These are phyloP conservation scores for Stercorarius parasiticus DNA, from an alignment of 2,113 vertebrate genomes.

Conservation along the genomic window DNA sequence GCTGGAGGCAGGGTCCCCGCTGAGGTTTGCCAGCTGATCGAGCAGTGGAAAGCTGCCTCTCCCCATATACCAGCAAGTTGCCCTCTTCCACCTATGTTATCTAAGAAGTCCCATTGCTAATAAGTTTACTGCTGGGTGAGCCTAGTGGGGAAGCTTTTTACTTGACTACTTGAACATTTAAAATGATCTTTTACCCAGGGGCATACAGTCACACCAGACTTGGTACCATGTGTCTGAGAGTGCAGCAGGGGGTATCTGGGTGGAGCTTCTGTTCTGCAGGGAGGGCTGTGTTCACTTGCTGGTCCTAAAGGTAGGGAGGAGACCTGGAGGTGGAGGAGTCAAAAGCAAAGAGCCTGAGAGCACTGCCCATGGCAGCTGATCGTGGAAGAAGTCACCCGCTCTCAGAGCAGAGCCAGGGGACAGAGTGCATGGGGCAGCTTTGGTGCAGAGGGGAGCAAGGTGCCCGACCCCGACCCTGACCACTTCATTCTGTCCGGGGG, in stretches of 20 bases:
- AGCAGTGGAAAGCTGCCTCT: not conserved
- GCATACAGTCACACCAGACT: not conserved
- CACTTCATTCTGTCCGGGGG: not conserved
- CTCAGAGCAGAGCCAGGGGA: not conserved
- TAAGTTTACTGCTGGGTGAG: not conserved
- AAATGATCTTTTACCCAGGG: not conserved
- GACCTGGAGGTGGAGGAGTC: not conserved
- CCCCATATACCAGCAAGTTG: not conserved
- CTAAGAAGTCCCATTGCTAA: not conserved
- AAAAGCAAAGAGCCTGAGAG: not conserved
- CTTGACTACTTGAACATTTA: not conserved
- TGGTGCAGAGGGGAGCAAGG: not conserved
- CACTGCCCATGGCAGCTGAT: not conserved
- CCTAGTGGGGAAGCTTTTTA: not conserved
- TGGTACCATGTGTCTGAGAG: not conserved
- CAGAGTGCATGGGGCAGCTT: not conserved
- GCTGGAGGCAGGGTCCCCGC: not conserved
- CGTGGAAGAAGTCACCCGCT: not conserved
- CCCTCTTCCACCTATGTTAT: not conserved
- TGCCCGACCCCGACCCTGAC: not conserved
- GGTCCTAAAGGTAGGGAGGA: not conserved
- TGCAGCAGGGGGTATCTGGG: not conserved
- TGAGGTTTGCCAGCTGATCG: conserved; percentile 18
- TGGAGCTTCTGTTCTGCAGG: not conserved
- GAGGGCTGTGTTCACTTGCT: not conserved